Base-by-base conservation (phyloP, 2,113 vertebrate species). In the Cyphomyrus discorhynchus region DNA sequence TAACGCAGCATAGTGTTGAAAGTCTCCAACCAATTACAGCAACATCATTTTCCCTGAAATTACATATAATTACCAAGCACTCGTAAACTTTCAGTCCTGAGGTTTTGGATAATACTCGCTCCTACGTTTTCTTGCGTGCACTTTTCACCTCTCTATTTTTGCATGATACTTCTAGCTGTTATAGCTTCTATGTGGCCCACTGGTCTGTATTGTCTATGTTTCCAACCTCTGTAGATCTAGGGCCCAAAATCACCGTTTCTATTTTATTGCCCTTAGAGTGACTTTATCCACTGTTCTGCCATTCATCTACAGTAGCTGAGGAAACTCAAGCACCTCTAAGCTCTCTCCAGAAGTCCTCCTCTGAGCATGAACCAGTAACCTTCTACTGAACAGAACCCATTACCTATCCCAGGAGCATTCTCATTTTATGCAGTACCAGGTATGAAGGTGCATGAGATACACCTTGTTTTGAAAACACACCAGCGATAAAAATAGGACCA, bases 11-110 rank as follows among this genome's bases (percentile, higher is more conserved):
- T 45, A 45, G 87, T 66, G 87, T 66, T 88, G 87, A 88, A 88
- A 88, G 87, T 88, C 56, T 58, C 87, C 24, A 88, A 66, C 56
- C 87, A 88, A 66, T 88, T 88, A 88, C 31, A 53, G 87, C 15
- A 88, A 46, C 87, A 62, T 88, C 39, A 46, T 87, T 87, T 87
- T 56, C 50, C 31, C 50, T 35, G 49, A 87, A 87, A 53, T 87
- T 53, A 42, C 85, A 53, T 87, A 21, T 87, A 87, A 86, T 86
- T 86, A 86, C 46, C 21, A 52, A 86, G 84, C 47, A 35, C 84
- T 86, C n/a, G 47, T 86, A 86, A 52, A 86, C 27, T 86, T 86
- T 6, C 84, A 52, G 84, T 27, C 84, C 13, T 35, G 47, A 50
- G 47, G 47, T 35, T 52, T 50, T 50, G 47, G 27, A 31, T 86